A percentile compares a stretch with the other conserved stretches of the same genome.
These are phyloP conservation scores for Epinephelus awoara DNA, from an alignment of 2,797 vertebrate species.

Conservation along the genomic window DNA sequence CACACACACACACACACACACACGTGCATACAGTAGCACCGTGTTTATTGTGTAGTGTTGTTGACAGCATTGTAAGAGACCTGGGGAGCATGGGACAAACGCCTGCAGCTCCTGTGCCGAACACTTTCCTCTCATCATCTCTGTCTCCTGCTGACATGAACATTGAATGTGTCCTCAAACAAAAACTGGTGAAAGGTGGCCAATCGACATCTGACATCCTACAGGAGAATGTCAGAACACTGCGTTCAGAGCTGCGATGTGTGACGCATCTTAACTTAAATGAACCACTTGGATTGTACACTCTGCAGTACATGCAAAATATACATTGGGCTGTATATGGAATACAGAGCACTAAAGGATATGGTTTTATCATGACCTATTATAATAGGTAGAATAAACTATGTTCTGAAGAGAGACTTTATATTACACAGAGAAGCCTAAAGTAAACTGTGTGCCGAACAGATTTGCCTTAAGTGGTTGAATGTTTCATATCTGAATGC, in stretches of 20 bases:
- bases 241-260: not conserved
- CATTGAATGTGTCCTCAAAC: constrained; percentile 23
- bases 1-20: constrained; percentile 19
- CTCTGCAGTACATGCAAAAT: not conserved
- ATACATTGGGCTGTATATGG: not conserved
- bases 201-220: not conserved
- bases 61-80: constrained; percentile 11
- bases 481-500: no score
- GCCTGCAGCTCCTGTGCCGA: constrained; percentile 34
- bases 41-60: constrained; percentile 14
- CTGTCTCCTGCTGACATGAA: not conserved
- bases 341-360: not conserved
- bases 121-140: constrained; percentile 22
- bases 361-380: not conserved
- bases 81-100: constrained; percentile 8
- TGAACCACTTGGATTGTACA: not conserved
- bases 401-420: no score
- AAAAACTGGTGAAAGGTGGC: not conserved
- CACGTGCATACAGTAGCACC: not conserved
- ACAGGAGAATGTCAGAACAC: not conserved
- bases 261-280: not conserved
- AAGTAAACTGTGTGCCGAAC: no score
- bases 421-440: no score
- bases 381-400: no score
- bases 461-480: no score